Conservation (phyloP, 2,797 vertebrate species). For the Paratrypauchen microcephalus region DNA sequence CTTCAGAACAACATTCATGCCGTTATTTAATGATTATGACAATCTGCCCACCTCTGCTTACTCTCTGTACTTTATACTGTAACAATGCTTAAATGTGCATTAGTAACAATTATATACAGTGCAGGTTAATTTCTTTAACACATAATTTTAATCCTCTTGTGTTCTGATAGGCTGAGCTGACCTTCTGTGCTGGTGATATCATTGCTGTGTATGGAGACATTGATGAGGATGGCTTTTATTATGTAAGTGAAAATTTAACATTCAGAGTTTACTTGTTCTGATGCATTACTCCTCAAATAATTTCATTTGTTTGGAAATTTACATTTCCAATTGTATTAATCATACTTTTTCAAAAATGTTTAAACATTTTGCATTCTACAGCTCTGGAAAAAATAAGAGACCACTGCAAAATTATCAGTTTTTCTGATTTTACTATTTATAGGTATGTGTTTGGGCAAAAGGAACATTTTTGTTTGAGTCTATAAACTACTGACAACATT, state of each 20-base stretch:
- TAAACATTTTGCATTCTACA: no score
- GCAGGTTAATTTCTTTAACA: not conserved
- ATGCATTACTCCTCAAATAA: not conserved
- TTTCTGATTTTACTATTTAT: no score
- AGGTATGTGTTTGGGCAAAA: no score
- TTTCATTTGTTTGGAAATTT: not conserved
- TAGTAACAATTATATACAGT: not conserved
- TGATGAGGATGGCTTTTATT: slow-evolving; percentile 98
- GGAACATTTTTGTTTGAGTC: no score
- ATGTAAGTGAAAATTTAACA: slow-evolving; percentile 67
- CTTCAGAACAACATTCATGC: no score
- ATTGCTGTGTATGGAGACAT: slow-evolving; percentile 94
- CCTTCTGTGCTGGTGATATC: slow-evolving; percentile 96
- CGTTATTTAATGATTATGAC: no score
- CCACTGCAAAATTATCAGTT: no score
- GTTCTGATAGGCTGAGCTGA: slow-evolving; percentile 86
- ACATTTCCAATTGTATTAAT: no score
- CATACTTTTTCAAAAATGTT: no score
- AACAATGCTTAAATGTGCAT: not conserved
- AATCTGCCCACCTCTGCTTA: no score
- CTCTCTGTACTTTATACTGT: not conserved
- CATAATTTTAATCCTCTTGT: slow-evolving; percentile 6
- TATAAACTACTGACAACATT: no score
- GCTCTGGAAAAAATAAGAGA: no score
- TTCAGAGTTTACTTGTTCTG: not conserved